A percentile compares a stretch with the other conserved stretches of the same genome.
Conservation (phyloP, 2,888 invertebrate genomes). For the Euzetes globulus region DNA sequence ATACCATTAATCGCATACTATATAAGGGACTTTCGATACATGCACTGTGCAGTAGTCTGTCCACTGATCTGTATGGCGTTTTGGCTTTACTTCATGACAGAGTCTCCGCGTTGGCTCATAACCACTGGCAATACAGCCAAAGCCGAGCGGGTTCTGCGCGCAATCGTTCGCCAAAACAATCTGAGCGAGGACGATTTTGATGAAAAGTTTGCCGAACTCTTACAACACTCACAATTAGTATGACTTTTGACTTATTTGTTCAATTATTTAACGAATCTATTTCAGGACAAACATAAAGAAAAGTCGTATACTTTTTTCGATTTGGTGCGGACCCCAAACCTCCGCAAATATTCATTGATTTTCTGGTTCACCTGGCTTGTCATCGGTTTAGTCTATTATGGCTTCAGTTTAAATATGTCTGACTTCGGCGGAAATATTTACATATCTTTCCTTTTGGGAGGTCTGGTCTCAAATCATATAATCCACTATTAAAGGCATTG, state of each 20-base stretch:
- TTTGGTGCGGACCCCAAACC: constrained; percentile 4
- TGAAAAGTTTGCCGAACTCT: constrained; percentile 5
- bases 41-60: constrained; percentile 13
- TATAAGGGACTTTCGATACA: constrained; percentile 10
- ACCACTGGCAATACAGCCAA: constrained; percentile 15
- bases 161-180: constrained; percentile 5
- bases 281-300: not conserved
- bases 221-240: not conserved
- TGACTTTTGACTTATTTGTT: not conserved
- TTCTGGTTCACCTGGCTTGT: constrained; percentile 55
- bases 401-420: constrained; percentile 69
- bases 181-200: constrained; percentile 3
- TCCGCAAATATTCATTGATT: constrained; percentile 33
- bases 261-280: not conserved
- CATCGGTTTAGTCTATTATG: constrained; percentile 78
- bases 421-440: constrained; percentile 72
- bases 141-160: not conserved
- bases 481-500: not conserved
- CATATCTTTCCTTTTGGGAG: constrained; percentile 2
- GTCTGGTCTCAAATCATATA: not conserved
- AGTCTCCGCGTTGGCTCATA: constrained; percentile 35
- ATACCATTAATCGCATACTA: constrained; percentile 28
- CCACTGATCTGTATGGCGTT: not conserved
- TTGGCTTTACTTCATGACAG: constrained; percentile 27
- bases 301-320: not conserved